Conservation (phyloP, 2,113 vertebrate species). For the Bubo blakistoni region DNA sequence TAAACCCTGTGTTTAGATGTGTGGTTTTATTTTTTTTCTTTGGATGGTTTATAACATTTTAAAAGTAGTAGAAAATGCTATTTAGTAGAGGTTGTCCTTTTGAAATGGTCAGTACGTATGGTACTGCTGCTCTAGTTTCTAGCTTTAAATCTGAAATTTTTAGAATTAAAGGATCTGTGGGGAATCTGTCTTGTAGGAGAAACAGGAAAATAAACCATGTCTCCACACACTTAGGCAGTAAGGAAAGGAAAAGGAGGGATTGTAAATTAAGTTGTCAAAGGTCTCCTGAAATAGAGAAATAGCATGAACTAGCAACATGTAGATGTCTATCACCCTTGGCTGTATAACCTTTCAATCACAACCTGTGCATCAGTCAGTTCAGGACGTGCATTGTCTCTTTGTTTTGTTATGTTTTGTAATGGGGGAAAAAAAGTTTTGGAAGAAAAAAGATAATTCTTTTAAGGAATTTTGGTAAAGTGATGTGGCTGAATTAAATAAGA, state of each 20-base stretch:
- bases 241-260: neutral
- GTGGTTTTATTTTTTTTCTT: neutral
- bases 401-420: neutral
- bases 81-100: neutral
- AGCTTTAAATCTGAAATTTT: neutral
- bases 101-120: accelerated
- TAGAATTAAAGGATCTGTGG: neutral
- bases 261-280: neutral
- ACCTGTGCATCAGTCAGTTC: neutral
- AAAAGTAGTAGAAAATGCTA: neutral
- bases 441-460: neutral
- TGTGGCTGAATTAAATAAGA: neutral
- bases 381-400: neutral
- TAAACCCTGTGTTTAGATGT: neutral
- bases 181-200: neutral
- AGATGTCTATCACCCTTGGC: neutral
- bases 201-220: neutral
- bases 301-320: neutral
- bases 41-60: neutral
- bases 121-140: neutral
- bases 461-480: neutral
- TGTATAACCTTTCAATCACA: neutral
- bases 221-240: neutral
- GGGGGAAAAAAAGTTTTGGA: neutral
- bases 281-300: neutral